A percentile compares a stretch with the other conserved stretches of the same genome.
Evolutionary conservation across 1,140 invertebrate species (phyloP).

Genomic region (Potamilus streckersoni): DNA sequence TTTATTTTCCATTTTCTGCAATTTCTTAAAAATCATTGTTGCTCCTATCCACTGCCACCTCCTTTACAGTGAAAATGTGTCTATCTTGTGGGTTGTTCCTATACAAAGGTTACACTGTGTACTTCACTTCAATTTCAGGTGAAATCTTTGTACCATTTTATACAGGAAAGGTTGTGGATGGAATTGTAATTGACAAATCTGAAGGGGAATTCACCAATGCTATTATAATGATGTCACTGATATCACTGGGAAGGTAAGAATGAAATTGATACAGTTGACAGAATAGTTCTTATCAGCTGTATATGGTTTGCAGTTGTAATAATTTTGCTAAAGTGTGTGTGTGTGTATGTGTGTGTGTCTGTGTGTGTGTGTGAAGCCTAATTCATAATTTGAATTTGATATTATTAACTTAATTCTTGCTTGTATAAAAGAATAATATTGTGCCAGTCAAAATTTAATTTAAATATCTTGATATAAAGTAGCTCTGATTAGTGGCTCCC

Average conservation of each 20-base stretch:
- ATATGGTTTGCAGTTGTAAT: not conserved
- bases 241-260: conserved; percentile 36
- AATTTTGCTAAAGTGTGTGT: not conserved
- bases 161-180: conserved; percentile 44
- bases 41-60: too few relatives aligned
- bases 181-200: conserved; percentile 48
- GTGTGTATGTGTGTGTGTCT: not conserved
- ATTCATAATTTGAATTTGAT: not conserved
- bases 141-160: conserved; percentile 48
- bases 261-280: not conserved
- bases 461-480: too few relatives aligned
- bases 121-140: conserved; percentile 5
- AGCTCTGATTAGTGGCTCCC: too few relatives aligned
- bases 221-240: conserved; percentile 38
- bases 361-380: not conserved
- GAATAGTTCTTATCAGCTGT: not conserved
- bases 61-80: too few relatives aligned
- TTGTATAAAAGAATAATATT: not conserved
- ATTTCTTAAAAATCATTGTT: too few relatives aligned
- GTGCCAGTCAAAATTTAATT: not conserved
- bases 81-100: too few relatives aligned
- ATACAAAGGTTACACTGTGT: too few relatives aligned
- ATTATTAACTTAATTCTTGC: not conserved
- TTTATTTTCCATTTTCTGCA: too few relatives aligned
- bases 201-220: conserved; percentile 32